phyloP scores from a whole-genome alignment of 1,140 invertebrate species.

The Pseudomyrmex flavicornis region DNA sequence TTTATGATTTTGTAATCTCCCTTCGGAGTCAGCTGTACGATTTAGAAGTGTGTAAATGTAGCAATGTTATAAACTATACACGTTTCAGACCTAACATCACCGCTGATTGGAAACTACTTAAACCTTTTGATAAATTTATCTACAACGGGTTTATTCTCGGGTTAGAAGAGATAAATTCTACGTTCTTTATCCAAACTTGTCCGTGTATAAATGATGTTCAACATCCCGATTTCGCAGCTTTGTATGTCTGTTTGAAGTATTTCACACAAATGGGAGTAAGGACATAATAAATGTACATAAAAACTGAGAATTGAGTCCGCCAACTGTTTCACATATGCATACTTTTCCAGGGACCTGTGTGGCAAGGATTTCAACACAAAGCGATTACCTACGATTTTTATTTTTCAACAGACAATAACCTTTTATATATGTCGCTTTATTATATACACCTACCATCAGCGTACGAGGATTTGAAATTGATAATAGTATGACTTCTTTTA shows the following conservation, averaged over 20 bases:
- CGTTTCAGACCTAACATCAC: too few species aligned
- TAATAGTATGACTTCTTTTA: slow-evolving; percentile 87
- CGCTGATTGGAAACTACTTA: too few species aligned
- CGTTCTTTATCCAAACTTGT: too few species aligned
- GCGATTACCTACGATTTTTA: slow-evolving; percentile 93
- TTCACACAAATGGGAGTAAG: slow-evolving; percentile 93
- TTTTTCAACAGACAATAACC: slow-evolving; percentile 89
- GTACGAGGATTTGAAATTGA: slow-evolving; percentile 91
- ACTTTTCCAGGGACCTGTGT: slow-evolving; percentile 92
- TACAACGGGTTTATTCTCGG: too few species aligned
- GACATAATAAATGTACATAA: slow-evolving; percentile 24
- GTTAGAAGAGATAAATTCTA: too few species aligned
- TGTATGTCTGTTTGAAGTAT: slow-evolving; percentile 94
- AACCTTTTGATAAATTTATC: too few species aligned
- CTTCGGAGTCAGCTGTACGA: slow-evolving; percentile 89
- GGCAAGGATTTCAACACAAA: slow-evolving; percentile 92
- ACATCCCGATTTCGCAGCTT: slow-evolving; percentile 72
- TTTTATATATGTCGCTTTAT: slow-evolving; percentile 90
- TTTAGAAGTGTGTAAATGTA: slow-evolving; percentile 84
- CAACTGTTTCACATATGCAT: not conserved
- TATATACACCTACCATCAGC: slow-evolving; percentile 91
- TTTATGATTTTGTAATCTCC: slow-evolving; percentile 82
- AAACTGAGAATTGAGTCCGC: not conserved
- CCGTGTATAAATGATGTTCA: too few species aligned
- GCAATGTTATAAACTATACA: too few species aligned